Evolutionary conservation across 2,113 vertebrate species (phyloP), one percentile per base, ranked within the genome.

Genomic region (Aegotheles bennettii): DNA sequence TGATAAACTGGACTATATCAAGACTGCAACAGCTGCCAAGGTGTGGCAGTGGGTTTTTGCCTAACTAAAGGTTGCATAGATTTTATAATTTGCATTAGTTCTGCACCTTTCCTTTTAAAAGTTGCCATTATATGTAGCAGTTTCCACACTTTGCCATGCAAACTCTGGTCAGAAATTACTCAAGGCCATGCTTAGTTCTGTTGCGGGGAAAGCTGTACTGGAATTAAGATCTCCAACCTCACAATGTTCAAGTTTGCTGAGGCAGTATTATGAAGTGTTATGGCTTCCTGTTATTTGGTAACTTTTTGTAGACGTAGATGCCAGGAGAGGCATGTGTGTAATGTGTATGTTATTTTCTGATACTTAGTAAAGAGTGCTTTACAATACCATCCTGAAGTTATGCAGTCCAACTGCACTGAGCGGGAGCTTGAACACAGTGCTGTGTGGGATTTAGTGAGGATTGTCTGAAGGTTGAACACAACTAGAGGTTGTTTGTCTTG

Each of bases 361-460:
- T 28, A 5, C 3, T 8, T 12, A 57, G 33, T 38, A 9, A 20
- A 18, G 50, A 4, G 6, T 21, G 26, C 3, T 3, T 80, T 51
- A 45, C 26, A 23, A 1, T 25, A 29, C 17, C 35, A 3, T 2
- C 0, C 7, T 13, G 38, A n/a, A 63, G 8, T 42, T 29, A 3
- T 18, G 4, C 31, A 21, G n/a, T 57, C n/a, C 28, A 48, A 6
- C 36, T 13, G 47, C 50, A 26, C 28, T 10, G 8, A 31, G 38
- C 0, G 0, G 31, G 51, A 48, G 16, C 28, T 48, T 47, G 29
- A 20, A 7, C 2, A 0, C 6, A 16, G 17, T 5, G 16, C n/a
- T 7, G 8, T 25, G 5, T 10, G 40, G 51, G 31, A 16, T 71
- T 77, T 15, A 4, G 33, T 11, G n/a, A 53, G 21, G 47, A 13